phyloP scores from a whole-genome alignment of 2,888 invertebrate genomes.

The Himalopsyche anomala region DNA sequence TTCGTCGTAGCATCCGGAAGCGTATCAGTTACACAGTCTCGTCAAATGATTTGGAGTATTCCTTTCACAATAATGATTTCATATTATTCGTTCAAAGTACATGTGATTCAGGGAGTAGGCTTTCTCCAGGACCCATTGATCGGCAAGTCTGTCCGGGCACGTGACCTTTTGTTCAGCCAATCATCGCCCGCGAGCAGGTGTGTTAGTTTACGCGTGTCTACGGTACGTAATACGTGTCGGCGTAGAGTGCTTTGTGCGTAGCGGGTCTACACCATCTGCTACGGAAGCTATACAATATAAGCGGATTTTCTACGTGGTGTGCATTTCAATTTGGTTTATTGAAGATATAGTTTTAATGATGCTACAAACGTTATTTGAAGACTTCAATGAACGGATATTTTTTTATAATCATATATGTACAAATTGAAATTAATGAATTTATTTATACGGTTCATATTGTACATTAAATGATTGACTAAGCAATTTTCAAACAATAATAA shows the following conservation, averaged over 20 bases:
- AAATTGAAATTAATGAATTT: no score
- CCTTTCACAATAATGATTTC: conserved; percentile 20
- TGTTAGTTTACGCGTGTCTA: conserved; percentile 46
- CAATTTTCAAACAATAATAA: no score
- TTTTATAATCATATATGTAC: not conserved
- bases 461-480: no score
- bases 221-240: conserved; percentile 40
- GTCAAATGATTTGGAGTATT: not conserved
- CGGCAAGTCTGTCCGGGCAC: conserved; percentile 56
- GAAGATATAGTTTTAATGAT: conserved; percentile 8
- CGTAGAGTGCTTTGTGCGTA: conserved; percentile 37
- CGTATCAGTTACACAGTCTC: not conserved
- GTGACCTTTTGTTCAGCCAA: conserved; percentile 64
- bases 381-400: not conserved
- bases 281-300: conserved; percentile 18
- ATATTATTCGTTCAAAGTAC: conserved; percentile 10
- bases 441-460: no score
- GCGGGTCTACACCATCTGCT: conserved; percentile 21
- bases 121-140: conserved; percentile 58
- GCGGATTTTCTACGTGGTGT: conserved; percentile 18
- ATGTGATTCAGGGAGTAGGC: conserved; percentile 35
- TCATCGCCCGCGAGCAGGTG: conserved; percentile 60
- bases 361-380: not conserved
- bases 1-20: no score
- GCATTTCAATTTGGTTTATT: conserved; percentile 20